Base-by-base conservation (phyloP, 64 coral and sea anemone species). In the Orbicella faveolata region DNA sequence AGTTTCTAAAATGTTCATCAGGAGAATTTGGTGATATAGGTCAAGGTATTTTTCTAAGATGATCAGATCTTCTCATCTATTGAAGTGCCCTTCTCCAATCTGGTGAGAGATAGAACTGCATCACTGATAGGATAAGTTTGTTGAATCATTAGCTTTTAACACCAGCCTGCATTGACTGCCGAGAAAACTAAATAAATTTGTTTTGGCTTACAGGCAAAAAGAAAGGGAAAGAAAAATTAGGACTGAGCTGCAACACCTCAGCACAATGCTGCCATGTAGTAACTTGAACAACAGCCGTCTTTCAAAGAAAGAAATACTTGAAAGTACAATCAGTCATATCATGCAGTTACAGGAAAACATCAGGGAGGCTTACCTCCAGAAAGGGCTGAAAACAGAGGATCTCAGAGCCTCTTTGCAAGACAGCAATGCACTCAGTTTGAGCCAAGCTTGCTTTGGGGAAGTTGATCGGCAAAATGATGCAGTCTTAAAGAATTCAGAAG, bases 241-340 rank as follows among this genome's bases (percentile, higher is more conserved):
- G 80, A 73, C 73, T 65, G 75, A 76, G n/a, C 70, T 92, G 34
- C 23, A 87, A 68, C 15, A 62, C 7, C 63, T 92, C 8, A 92
- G 78, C 23, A 64, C 16, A 55, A 87, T 92, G 18, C 75, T 92
- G n/a, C 90, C 90, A 55, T 59, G 66, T 11, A 61, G n/a, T 14
- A 57, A 92, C 30, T 7, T 52, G 11, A 69, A 73, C 54, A 76
- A 35, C 23, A 73, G 53, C 18, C 84, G 62, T 14, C 75, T 63
- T 3, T 87, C 83, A 78, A 92, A 77, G 30, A 92, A 87, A 11
- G 30, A 87, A 41, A 77, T 92, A 41, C 75, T 92, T 64, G 65
- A 83, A 79, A 87, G 52, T 64, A 83, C 90, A 73, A 81, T 88
- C n/a, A 86, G 86, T 3, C 66, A 77, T 25, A 92, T 92, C 30